These are phyloP conservation scores for Cyrtonyx montezumae DNA, from an alignment of 2,113 vertebrate genomes.

Conservation along the genomic window DNA sequence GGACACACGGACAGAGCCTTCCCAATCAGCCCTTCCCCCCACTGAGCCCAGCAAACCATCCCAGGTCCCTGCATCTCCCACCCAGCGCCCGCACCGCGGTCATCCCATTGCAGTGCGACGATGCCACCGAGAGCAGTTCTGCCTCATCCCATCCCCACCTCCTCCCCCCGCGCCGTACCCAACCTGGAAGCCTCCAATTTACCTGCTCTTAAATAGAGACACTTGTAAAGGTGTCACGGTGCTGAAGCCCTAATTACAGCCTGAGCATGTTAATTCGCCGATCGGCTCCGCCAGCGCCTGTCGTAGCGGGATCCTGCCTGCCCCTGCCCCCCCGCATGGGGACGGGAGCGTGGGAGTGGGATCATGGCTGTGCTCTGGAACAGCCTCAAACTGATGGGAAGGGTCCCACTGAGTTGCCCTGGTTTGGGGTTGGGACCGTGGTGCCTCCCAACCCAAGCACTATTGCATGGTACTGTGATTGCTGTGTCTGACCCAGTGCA, in stretches of 20 bases:
- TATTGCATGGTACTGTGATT: no score
- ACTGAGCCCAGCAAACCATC: not conserved
- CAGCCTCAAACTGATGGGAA: not conserved
- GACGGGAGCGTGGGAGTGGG: conserved; percentile 1
- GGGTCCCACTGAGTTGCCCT: rapidly evolving
- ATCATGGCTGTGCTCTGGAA: not conserved
- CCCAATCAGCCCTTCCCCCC: not conserved
- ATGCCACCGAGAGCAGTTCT: conserved; percentile 66
- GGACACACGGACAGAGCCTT: rapidly evolving
- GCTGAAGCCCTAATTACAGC: conserved; percentile 83
- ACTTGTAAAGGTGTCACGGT: conserved; percentile 77
- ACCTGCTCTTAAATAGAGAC: conserved; percentile 79
- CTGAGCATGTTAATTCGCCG: conserved; percentile 75
- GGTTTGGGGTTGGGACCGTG: not conserved
- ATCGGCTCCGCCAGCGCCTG: conserved; percentile 43
- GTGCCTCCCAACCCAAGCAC: no score
- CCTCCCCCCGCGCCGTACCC: not conserved
- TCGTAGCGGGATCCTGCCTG: conserved; percentile 67
- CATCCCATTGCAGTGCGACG: not conserved
- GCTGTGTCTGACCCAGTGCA: no score
- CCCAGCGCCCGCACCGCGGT: not conserved
- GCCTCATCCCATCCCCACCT: conserved; percentile 10
- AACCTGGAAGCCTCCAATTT: conserved; percentile 79
- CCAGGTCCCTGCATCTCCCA: not conserved
- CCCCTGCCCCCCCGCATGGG: conserved; percentile 10